Evolutionary conservation across 2,113 vertebrate species (phyloP), one percentile per base, ranked within the genome.

Genomic region (Gobio gobio): DNA sequence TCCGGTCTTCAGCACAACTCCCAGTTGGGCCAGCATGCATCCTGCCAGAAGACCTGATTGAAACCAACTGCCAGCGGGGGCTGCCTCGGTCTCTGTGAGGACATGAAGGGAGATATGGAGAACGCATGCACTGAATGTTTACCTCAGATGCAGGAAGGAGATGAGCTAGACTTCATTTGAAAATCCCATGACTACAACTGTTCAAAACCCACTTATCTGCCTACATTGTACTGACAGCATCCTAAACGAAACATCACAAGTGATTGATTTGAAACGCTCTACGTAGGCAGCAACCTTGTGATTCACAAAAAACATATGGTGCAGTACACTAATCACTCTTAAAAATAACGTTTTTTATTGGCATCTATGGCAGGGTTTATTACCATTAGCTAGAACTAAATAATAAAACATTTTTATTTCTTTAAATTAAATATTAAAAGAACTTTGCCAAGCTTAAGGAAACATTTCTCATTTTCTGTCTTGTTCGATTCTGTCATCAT

Each of bases 41-140:
- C 89, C 90, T 88, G 88, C 89, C 90, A 91, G 87, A 90, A 89
- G 87, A 78, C 82, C 90, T 91, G 89, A 92, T 92, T 90, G 89
- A 92, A 92, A 92, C 90, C 90, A 92, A 91, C 91, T 92, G 90
- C 88, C 86, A 86, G 89, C 45, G 51, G 79, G 77, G 82, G 86
- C 79, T 79, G 87, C 84, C 80, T 83, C 87, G 64, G 54, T 5
- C 4, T 8, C 5, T 43, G 83, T 16, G 68, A 43, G 51, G 43
- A 40, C 40, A 26, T n/a, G 72, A 74, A 70, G 43, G 81, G 54
- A 49, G 76, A 68, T 59, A 66, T 43, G 51, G 63, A 73, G 84
- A 70, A 43, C 9, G 10, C 36, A 74, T 85, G 61, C 54, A 72
- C 12, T 73, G 84, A 64, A 83, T 82, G 75, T 81, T 78, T 78